Evolutionary conservation across 2,888 invertebrate species (phyloP).

Genomic region (Drosophila paracracens): DNA sequence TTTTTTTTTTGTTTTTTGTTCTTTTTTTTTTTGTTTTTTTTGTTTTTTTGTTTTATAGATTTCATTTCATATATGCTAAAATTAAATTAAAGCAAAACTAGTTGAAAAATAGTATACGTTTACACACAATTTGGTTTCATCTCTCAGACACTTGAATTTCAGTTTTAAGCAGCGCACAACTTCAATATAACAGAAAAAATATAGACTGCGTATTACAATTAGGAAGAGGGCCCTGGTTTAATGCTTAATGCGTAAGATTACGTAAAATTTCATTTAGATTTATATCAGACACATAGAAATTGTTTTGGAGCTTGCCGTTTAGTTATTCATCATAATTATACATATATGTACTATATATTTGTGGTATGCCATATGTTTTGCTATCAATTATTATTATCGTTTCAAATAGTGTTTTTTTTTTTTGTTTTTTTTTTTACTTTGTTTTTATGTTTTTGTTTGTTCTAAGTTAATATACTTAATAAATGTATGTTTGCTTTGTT

Average conservation of each 20-base stretch:
- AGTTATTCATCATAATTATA: slow-evolving; percentile 46
- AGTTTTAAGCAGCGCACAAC: slow-evolving; percentile 62
- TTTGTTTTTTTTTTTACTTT: slow-evolving; percentile 32
- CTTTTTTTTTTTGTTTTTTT: slow-evolving; percentile 16
- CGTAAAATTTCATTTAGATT: slow-evolving; percentile 46
- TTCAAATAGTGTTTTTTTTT: slow-evolving; percentile 70
- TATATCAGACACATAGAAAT: slow-evolving; percentile 61
- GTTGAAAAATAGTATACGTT: slow-evolving; percentile 79
- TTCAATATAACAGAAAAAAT: slow-evolving; percentile 58
- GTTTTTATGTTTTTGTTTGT: slow-evolving; percentile 28
- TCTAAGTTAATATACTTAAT: slow-evolving; percentile 67
- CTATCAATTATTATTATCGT: slow-evolving; percentile 73
- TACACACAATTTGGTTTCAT: slow-evolving; percentile 79
- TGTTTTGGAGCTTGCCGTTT: slow-evolving; percentile 46
- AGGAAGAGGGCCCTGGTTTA: slow-evolving; percentile 50
- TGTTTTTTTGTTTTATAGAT: slow-evolving; percentile 28
- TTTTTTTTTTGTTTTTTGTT: slow-evolving; percentile 1
- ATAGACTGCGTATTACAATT: slow-evolving; percentile 47
- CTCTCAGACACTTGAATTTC: slow-evolving; percentile 78
- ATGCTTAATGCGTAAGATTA: slow-evolving; percentile 44
- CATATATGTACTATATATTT: slow-evolving; percentile 41
- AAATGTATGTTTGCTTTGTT: slow-evolving; percentile 50
- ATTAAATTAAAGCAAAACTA: slow-evolving; percentile 79
- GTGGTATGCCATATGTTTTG: slow-evolving; percentile 54
- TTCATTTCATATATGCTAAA: slow-evolving; percentile 61